Evolutionary conservation across 2,113 vertebrate genomes (phyloP).

Genomic region (Saimiri boliviensis): DNA sequence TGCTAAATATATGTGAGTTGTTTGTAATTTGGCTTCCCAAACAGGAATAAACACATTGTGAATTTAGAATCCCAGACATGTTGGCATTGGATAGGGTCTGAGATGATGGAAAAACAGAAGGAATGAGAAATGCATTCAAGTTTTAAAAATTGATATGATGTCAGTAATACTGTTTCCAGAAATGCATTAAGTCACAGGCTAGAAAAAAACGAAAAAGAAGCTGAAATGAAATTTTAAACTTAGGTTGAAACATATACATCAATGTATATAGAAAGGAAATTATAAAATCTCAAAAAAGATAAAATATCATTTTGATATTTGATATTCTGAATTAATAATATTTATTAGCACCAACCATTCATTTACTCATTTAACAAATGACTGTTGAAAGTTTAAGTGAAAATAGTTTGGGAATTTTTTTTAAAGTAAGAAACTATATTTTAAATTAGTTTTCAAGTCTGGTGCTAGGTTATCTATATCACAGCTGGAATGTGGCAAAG

Average conservation of each 20-base stretch:
- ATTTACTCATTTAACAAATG: neutral
- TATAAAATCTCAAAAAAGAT: neutral
- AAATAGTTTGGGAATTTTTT: slow-evolving; percentile 2
- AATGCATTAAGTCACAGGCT: neutral
- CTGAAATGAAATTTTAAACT: slow-evolving; percentile 28
- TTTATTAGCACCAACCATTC: neutral
- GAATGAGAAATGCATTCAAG: neutral
- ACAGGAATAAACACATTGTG: neutral
- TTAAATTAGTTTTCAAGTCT: slow-evolving; percentile 31
- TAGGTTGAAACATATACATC: neutral
- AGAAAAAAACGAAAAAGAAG: neutral
- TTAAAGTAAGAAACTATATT: neutral
- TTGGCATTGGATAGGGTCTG: neutral
- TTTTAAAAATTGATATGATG: slow-evolving; percentile 13
- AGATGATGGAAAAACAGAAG: slow-evolving; percentile 10
- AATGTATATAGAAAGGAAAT: neutral
- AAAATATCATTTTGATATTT: neutral
- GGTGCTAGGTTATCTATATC: neutral
- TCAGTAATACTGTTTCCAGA: neutral
- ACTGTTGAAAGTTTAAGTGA: neutral
- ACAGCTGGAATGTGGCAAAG: slow-evolving; percentile 35
- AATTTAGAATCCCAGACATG: neutral
- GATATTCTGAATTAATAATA: neutral
- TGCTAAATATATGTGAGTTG: neutral
- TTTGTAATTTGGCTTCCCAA: neutral